Conservation (phyloP, 2,113 vertebrate species). For the Dolichallabes microphthalmus region DNA sequence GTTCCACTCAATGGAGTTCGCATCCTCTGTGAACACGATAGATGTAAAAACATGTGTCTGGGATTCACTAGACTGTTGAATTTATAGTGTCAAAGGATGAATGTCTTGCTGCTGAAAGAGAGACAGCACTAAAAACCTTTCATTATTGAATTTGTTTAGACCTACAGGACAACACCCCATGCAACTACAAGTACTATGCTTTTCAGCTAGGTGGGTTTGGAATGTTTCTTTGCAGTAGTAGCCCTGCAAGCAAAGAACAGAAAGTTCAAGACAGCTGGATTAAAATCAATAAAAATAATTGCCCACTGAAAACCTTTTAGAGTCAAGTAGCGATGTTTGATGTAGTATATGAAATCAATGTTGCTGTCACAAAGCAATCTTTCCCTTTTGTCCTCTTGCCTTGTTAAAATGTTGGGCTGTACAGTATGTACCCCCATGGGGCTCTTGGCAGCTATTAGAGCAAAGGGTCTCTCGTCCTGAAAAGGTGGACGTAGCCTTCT, state of each 20-base stretch:
- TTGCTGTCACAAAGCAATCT: neutral
- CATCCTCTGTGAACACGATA: neutral
- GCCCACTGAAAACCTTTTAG: neutral
- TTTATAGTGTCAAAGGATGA: neutral
- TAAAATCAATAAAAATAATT: constrained; percentile 5
- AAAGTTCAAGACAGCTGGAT: neutral
- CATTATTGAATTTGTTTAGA: neutral
- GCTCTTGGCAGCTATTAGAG: neutral
- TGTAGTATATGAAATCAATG: neutral
- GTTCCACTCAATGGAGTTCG: neutral
- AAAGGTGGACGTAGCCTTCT: neutral
- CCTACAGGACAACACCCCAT: neutral
- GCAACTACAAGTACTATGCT: neutral
- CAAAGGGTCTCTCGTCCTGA: neutral
- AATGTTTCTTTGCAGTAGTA: neutral
- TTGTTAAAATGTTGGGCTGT: neutral
- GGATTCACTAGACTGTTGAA: neutral
- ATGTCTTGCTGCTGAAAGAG: neutral
- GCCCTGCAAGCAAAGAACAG: neutral
- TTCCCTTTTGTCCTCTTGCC: constrained; percentile 1
- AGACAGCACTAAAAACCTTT: neutral
- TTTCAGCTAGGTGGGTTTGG: neutral
- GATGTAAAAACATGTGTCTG: neutral
- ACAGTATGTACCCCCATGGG: neutral
- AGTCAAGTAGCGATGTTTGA: neutral